Evolutionary conservation across 1,140 invertebrate genomes (phyloP).

Genomic region (Portunus trituberculatus): DNA sequence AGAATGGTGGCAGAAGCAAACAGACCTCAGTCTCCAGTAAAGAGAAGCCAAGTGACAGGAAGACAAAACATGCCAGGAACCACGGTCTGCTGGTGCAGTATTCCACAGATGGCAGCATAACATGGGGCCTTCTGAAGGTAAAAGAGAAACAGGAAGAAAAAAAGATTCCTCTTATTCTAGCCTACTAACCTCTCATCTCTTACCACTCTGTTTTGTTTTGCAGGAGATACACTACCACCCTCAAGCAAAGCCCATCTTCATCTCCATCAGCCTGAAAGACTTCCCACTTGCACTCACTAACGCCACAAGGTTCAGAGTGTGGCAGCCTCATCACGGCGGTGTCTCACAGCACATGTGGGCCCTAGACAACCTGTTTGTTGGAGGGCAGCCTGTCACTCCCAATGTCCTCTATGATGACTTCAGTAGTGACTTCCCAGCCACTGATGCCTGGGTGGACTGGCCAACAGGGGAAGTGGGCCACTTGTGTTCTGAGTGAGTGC

Average conservation of each 20-base stretch:
- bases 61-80: constrained; percentile 69
- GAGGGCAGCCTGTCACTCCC: constrained; percentile 80
- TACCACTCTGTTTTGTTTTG: constrained; percentile 29
- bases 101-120: constrained; percentile 82
- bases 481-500: constrained; percentile 79
- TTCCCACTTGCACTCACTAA: constrained; percentile 79
- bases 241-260: constrained; percentile 79
- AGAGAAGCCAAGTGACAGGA: too few species aligned
- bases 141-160: constrained; percentile 9
- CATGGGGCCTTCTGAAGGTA: constrained; percentile 80
- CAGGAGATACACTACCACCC: constrained; percentile 81
- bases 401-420: constrained; percentile 80
- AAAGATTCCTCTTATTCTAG: background rate
- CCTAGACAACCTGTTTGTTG: constrained; percentile 81
- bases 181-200: background rate
- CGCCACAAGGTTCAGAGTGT: constrained; percentile 81
- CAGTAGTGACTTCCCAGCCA: constrained; percentile 77
- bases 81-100: constrained; percentile 81
- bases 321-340: constrained; percentile 81
- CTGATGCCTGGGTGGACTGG: constrained; percentile 80
- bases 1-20: background rate
- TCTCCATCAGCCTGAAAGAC: constrained; percentile 76
- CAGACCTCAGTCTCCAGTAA: background rate
- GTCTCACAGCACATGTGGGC: constrained; percentile 80
- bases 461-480: constrained; percentile 80